Base-by-base conservation (phyloP, 2,113 vertebrate genomes). In the Salvelinus fontinalis region DNA sequence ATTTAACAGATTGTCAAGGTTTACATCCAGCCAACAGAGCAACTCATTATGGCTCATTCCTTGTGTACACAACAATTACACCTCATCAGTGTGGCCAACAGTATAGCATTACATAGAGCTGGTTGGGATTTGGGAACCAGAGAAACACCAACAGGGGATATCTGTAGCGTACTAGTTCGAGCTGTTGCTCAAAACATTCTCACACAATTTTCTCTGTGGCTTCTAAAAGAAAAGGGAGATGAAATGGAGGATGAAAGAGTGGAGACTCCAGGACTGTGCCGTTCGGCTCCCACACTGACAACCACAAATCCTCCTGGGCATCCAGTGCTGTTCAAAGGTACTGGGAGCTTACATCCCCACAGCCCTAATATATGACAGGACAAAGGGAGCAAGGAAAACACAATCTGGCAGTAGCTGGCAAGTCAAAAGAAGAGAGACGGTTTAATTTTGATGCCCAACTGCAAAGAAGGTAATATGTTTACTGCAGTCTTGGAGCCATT, bases 161-260 rank as follows among this genome's bases (percentile, higher is more conserved):
- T 62, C n/a, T 24, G 59, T 62, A 22, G 59, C n/a, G 16, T n/a
- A 62, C 59, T 22, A 62, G n/a, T 22, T 62, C 7, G 8, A 62
- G 59, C 59, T 22, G 59, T 22, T n/a, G 59, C 59, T 24, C 59
- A 8, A 62, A n/a, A 62, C 59, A 62, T 22, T 62, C 59, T 24
- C 59, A 62, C 39, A 44, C 39, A 44, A 44, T 62, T 62, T 62
- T 62, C n/a, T 22, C n/a, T 8, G 59, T 22, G 59, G n/a, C n/a
- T 62, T 62, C 59, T 62, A 16, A 62, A 62, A 62, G 59, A 24
- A 62, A 44, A 44, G 11, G 39, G 39, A 44, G 39, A 44, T 22
- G 59, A 62, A n/a, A 62, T 62, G 59, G n/a, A 62, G 59, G 59
- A 62, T 62, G n/a, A 62, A 62, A 34, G n/a, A 22, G n/a, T 18